phyloP scores from a whole-genome alignment of 2,113 vertebrate genomes.

The Erpornis zantholeuca region DNA sequence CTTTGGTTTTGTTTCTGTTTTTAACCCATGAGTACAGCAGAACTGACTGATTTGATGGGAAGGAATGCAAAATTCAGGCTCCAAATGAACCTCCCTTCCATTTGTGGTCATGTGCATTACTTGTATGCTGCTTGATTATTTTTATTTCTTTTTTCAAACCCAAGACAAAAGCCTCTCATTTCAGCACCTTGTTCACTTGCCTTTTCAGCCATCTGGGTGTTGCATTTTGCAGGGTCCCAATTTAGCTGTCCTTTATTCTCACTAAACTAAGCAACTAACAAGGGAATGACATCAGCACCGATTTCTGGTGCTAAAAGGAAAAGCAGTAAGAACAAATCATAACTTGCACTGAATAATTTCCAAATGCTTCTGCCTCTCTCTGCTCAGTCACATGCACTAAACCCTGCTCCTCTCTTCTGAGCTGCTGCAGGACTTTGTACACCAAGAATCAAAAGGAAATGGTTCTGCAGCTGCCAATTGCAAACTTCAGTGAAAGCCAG shows the following conservation, averaged over 20 bases:
- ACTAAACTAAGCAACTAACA: neutral
- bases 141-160: neutral
- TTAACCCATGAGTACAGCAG: neutral
- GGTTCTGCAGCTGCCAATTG: neutral
- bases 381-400: neutral
- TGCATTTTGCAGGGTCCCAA: slow-evolving; percentile 26
- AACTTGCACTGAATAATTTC: neutral
- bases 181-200: slow-evolving; percentile 3
- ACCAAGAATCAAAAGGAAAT: neutral
- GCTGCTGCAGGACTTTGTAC: neutral
- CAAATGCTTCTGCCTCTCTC: neutral
- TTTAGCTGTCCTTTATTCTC: slow-evolving; percentile 48
- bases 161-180: slow-evolving; percentile 33
- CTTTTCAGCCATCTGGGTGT: slow-evolving; percentile 36
- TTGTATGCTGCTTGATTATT: neutral
- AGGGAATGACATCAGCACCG: neutral
- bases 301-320: slow-evolving; percentile 29
- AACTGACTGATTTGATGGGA: neutral
- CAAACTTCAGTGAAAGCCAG: neutral
- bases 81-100: neutral
- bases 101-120: neutral
- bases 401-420: neutral
- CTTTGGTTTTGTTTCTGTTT: neutral
- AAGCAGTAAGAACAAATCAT: slow-evolving; percentile 10
- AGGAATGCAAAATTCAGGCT: neutral